phyloP scores from a whole-genome alignment of 2,797 vertebrate species.

The Cirrhinus molitorella region DNA sequence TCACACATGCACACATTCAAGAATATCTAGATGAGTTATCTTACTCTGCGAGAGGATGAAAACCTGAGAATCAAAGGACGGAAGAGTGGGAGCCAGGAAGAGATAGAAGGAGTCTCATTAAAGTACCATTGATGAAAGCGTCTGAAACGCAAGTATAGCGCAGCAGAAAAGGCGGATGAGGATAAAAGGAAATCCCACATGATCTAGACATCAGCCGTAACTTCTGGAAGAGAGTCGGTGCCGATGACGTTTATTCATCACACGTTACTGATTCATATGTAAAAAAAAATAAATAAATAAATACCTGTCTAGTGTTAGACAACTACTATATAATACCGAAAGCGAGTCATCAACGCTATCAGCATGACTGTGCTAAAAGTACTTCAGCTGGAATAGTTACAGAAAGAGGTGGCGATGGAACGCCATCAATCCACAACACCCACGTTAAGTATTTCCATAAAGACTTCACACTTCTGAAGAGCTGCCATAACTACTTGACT shows the following conservation, averaged over 20 bases:
- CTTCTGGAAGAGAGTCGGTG: not conserved
- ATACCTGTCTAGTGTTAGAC: not conserved
- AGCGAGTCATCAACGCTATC: not conserved
- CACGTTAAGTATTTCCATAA: conserved; percentile 16
- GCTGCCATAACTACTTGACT: not conserved
- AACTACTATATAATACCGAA: not conserved
- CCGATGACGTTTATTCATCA: conserved; percentile 13
- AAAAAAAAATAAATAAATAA: not conserved
- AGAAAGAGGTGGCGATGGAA: conserved; percentile 1
- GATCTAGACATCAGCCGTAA: conserved; percentile 55
- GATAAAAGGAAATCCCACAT: conserved; percentile 69
- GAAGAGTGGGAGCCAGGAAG: conserved; percentile 24
- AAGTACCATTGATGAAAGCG: conserved; percentile 46
- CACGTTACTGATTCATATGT: not conserved
- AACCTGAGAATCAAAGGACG: conserved; percentile 36
- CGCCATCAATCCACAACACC: not conserved
- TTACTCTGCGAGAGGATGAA: conserved; percentile 24
- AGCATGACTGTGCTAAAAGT: not conserved
- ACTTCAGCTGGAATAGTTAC: not conserved
- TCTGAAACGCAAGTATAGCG: conserved; percentile 41
- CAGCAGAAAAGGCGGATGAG: conserved; percentile 46
- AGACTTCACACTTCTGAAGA: conserved; percentile 34
- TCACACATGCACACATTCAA: conserved; percentile 9
- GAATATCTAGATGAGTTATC: conserved; percentile 28
- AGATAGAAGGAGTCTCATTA: conserved; percentile 44